These are phyloP conservation scores for Germaria angustata DNA, from an alignment of 2,888 invertebrate genomes.

Conservation along the genomic window DNA sequence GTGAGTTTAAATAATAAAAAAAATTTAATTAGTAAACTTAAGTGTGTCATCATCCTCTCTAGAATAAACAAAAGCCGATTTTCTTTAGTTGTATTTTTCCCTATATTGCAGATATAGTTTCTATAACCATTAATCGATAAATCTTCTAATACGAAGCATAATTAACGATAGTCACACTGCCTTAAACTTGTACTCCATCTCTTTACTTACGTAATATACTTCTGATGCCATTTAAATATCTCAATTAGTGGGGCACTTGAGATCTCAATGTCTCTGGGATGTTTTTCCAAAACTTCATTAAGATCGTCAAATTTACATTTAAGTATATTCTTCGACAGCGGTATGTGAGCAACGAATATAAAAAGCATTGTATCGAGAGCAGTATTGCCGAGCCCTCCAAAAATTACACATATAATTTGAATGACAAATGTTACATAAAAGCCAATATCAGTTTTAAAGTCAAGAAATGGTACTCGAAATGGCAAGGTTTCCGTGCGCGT, in stretches of 20 bases:
- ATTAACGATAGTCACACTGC: too few species aligned
- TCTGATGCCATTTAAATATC: constrained; percentile 54
- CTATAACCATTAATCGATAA: too few species aligned
- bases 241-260: neutral
- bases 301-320: constrained; percentile 51
- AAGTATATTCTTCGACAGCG: constrained; percentile 42
- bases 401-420: neutral
- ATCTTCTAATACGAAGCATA: too few species aligned
- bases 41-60: too few species aligned
- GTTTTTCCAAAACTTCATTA: neutral
- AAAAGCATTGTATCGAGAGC: constrained; percentile 18
- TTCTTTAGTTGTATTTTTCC: too few species aligned
- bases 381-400: constrained; percentile 36
- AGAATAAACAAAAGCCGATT: too few species aligned
- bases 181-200: too few species aligned
- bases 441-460: constrained; percentile 22
- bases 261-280: neutral
- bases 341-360: constrained; percentile 29
- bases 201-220: constrained; percentile 40
- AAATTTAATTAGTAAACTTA: too few species aligned
- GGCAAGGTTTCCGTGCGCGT: neutral
- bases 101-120: too few species aligned
- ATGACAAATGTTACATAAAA: neutral
- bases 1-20: too few species aligned
- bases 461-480: neutral